Conservation (phyloP, 30 jellyfish, hydroid and myxozoan genomes). For the Aurelia sp. region DNA sequence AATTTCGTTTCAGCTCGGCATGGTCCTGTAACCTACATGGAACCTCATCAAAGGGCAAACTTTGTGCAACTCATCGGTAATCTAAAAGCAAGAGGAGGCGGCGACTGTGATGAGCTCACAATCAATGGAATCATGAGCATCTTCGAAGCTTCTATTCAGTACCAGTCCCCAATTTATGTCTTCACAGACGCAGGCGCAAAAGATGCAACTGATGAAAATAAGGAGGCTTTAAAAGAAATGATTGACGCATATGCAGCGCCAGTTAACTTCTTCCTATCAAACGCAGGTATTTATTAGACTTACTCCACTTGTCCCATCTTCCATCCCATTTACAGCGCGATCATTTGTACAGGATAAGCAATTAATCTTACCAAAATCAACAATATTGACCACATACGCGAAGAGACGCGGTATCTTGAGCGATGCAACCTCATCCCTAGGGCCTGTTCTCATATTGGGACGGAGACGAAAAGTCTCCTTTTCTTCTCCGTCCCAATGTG, state of each 20-base stretch:
- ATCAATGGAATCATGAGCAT: constrained; percentile 70
- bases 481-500: too few relatives aligned
- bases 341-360: too few relatives aligned
- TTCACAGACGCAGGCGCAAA: constrained; percentile 78
- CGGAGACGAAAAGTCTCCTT: too few relatives aligned
- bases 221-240: constrained; percentile 45
- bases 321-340: background rate
- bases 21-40: constrained; percentile 72
- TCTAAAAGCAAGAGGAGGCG: constrained; percentile 70
- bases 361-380: too few relatives aligned
- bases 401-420: too few relatives aligned
- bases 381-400: too few relatives aligned
- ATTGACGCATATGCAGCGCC: constrained; percentile 30
- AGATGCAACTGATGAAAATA: constrained; percentile 51
- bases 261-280: constrained; percentile 57
- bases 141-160: constrained; percentile 41
- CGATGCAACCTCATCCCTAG: too few relatives aligned
- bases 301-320: background rate
- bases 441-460: too few relatives aligned
- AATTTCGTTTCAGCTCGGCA: constrained; percentile 10
- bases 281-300: constrained; percentile 21
- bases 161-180: constrained; percentile 63
- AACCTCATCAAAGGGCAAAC: constrained; percentile 16
- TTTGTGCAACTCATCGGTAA: constrained; percentile 25
- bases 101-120: constrained; percentile 83